Base-by-base conservation (phyloP, 1,140 invertebrate genomes). In the Tenebrio molitor region DNA sequence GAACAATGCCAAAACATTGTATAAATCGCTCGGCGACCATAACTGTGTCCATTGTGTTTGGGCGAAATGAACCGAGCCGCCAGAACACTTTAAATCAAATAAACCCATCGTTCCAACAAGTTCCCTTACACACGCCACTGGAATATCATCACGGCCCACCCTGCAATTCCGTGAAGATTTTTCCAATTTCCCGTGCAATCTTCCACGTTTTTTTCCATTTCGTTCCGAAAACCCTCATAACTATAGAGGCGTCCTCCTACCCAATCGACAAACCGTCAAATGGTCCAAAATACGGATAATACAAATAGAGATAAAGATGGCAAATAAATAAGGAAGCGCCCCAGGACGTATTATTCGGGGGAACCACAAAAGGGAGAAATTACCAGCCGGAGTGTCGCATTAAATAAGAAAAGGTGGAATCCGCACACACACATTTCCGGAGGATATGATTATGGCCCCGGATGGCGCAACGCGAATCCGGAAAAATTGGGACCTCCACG, bases 171-270 rank as follows among this genome's bases (percentile, higher is more conserved):
- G 72, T 70, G 21, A 65, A 70, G 72, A 74, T 74, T 74, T 74
- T 74, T 74, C 72, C 72, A 74, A 74, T 74, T 74, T 74, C 67
- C 68, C 23, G 21, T 36, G 50, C 72, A 73, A 73, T 73, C 58
- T 73, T 73, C 36, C 25, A n/a, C 12, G 53, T 33, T 62, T 39
- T n/a, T n/a, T 63, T 70, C 46, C 21, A 62, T 62, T 33, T 69
- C 67, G 23, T 4, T 16, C 41, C n/a, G 34, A 36, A 21, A 50
- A 25, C 19, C n/a, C 33, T 36, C 68, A 62, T 62, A 14, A 62
- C 68, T 19, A 42, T 62, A 16, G 42, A 50, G 36, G 15, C 16
- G 21, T 71, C 23, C 33, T 7, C 42, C 29, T 41, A 17, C n/a
- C 19, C 14, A 21, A 70, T 46, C 65, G 65, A 46, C 39, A 46